Evolutionary conservation across 2,888 invertebrate species (phyloP), one percentile per base, ranked within the genome.

Genomic region (Melolontha melolontha): DNA sequence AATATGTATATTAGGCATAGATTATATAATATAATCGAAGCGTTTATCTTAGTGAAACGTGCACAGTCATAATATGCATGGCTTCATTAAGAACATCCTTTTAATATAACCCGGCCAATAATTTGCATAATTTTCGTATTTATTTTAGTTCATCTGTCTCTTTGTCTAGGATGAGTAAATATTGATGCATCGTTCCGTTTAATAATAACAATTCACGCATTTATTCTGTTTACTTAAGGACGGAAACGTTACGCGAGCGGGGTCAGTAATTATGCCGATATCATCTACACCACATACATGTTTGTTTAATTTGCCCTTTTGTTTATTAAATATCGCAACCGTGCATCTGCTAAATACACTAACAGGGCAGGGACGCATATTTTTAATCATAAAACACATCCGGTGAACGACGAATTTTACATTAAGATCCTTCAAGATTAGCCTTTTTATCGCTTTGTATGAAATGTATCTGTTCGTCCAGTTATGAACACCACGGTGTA

Each of bases 131-230:
- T 49, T 49, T 49, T 49, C 49, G 49, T 49, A 49, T 49, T 49
- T 49, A 7, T n/a, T 49, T 49, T 17, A 49, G 49, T 34, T 34
- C 7, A 34, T 34, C 34, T 34, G 34, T 34, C 34, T 34, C 17
- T 51, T 51, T 12, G 27, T 51, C 29, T 51, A 51, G 51, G 27
- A 27, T 29, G 51, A 12, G 51, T 51, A 51, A 51, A 51, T 29
- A 51, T 51, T 51, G 51, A 27, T 27, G 51, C 27, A 51, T 29
- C 22, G 12, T 11, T 16, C 49, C 22, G 17, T 49, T 11, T 29
- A 51, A 27, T 51, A 51, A 51, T 51, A 51, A 51, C 51, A 51
- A 51, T 51, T 51, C 12, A 12, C 51, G 51, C 27, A 29, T 51
- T 51, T 51, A 34, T 51, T 29, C 29, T 51, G 51, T 51, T 51